phyloP scores from a whole-genome alignment of 2,797 vertebrate species.

The Astyanax mexicanus region DNA sequence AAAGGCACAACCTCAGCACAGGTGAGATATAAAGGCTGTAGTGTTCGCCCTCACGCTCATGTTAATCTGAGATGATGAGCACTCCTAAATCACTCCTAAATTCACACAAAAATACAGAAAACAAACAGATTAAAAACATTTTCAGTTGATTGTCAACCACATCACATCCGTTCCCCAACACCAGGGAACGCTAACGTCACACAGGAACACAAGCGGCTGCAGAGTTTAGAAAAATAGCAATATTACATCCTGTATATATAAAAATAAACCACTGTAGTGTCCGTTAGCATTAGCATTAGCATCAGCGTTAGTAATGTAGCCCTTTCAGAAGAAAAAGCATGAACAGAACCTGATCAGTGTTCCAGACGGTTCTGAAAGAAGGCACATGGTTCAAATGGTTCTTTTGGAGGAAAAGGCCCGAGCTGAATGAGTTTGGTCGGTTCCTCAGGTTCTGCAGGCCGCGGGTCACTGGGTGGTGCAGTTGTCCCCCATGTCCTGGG shows the following conservation, averaged over 20 bases:
- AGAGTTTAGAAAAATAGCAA: conserved; percentile 39
- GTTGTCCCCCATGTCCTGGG: conserved; percentile 99
- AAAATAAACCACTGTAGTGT: conserved; percentile 43
- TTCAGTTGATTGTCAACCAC: conserved; percentile 87
- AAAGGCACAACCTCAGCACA: not conserved
- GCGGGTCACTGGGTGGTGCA: conserved; percentile 91
- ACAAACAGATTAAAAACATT: conserved; percentile 44
- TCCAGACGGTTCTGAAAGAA: not conserved
- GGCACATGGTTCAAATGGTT: conserved; percentile 17
- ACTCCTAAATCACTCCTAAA: not conserved
- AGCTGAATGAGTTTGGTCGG: not conserved
- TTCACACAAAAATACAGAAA: too few species aligned
- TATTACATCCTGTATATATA: conserved; percentile 20
- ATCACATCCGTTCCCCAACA: conserved; percentile 65
- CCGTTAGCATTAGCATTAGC: too few species aligned
- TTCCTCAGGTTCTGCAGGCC: conserved; percentile 42
- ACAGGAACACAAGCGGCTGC: too few species aligned
- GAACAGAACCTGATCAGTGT: not conserved
- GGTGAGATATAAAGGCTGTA: not conserved
- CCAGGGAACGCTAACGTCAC: conserved; percentile 68
- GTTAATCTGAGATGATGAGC: not conserved
- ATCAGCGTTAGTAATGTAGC: not conserved
- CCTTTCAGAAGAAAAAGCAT: not conserved
- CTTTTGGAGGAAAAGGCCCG: not conserved
- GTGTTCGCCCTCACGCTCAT: not conserved